Conservation (phyloP, 2,113 vertebrate genomes). For the Mobula hypostoma region DNA sequence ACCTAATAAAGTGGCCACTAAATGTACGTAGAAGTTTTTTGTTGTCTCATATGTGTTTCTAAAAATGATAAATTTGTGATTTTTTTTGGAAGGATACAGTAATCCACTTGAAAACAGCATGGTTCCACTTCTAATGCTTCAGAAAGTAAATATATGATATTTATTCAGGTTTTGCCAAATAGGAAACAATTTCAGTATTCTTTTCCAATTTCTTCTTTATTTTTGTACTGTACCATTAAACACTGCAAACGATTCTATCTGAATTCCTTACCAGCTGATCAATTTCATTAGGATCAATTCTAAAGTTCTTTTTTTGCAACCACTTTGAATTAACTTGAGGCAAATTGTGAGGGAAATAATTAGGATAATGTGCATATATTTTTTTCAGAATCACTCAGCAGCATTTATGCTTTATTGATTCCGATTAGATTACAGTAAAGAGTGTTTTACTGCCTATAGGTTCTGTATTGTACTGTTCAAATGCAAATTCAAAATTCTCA, state of each 20-base stretch:
- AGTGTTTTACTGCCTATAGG: neutral
- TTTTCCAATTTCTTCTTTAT: neutral
- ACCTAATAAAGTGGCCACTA: too few relatives aligned
- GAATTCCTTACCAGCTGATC: neutral
- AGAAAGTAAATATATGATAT: neutral
- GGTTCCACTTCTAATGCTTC: neutral
- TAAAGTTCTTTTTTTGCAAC: neutral
- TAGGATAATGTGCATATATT: neutral
- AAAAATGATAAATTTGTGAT: neutral
- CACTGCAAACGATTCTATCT: neutral
- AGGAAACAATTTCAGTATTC: neutral
- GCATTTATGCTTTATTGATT: neutral
- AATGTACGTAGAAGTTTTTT: neutral
- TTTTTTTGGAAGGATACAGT: neutral
- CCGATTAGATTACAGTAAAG: neutral
- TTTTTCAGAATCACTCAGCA: neutral
- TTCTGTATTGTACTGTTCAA: neutral
- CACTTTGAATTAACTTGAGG: neutral
- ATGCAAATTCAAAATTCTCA: neutral
- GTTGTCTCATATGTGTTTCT: neutral
- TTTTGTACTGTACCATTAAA: neutral
- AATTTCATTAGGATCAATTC: neutral
- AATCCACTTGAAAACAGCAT: neutral
- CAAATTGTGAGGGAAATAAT: neutral
- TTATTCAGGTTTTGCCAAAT: neutral